A percentile compares a stretch with the other conserved stretches of the same genome.
Conservation (phyloP, 2,113 vertebrate species). For the Mastomys natalensis region DNA sequence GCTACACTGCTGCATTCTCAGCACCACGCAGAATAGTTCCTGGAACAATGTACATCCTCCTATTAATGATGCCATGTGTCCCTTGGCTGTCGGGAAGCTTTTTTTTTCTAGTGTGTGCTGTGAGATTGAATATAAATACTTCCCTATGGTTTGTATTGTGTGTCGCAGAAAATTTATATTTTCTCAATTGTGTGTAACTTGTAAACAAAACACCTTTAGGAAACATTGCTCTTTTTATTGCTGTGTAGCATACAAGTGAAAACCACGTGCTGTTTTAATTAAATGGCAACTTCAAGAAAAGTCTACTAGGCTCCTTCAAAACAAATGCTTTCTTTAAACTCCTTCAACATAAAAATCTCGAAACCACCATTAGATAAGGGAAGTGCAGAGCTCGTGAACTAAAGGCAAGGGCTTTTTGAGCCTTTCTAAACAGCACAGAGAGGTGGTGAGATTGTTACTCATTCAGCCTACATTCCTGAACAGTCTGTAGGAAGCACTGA, state of each 20-base stretch:
- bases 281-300: conserved; percentile 47
- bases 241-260: conserved; percentile 43
- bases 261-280: neutral
- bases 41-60: neutral
- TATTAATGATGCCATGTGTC: neutral
- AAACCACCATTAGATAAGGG: neutral
- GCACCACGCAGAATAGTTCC: neutral
- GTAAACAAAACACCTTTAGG: conserved; percentile 8
- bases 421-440: conserved; percentile 33
- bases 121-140: neutral
- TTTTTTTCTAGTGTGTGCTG: neutral
- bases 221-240: conserved; percentile 46
- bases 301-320: neutral
- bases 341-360: conserved; percentile 36
- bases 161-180: conserved; percentile 28
- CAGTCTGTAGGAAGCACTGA: conserved; percentile 4
- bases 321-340: conserved; percentile 40
- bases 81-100: neutral
- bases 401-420: neutral
- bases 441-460: neutral
- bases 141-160: neutral
- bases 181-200: conserved; percentile 28
- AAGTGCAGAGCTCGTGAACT: neutral
- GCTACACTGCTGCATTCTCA: neutral
- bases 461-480: conserved; percentile 14